Conservation (phyloP, 2,797 vertebrate species). For the Choloepus didactylus region DNA sequence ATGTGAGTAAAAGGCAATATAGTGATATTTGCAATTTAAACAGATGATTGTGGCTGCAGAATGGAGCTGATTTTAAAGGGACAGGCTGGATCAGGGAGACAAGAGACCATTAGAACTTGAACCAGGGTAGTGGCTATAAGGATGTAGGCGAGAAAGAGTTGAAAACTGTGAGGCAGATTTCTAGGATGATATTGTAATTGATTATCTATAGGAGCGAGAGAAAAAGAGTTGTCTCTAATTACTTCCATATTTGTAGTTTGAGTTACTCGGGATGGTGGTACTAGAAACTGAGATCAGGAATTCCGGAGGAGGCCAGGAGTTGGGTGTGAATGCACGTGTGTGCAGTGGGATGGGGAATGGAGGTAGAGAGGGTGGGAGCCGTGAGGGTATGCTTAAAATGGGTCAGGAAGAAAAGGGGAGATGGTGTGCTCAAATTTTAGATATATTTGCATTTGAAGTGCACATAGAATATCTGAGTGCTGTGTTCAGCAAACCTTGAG, state of each 20-base stretch:
- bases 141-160: neutral
- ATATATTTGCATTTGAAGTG: neutral
- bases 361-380: neutral
- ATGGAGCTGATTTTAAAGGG: neutral
- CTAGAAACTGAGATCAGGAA: neutral
- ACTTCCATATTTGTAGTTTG: constrained; percentile 34
- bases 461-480: neutral
- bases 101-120: neutral
- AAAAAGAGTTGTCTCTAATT: constrained; percentile 27
- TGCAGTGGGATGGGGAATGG: neutral
- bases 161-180: constrained; percentile 9
- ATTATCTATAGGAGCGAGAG: constrained; percentile 24
- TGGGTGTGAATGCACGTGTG: neutral
- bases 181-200: constrained; percentile 48
- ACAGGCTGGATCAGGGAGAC: neutral
- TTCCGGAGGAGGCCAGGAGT: constrained; percentile 2
- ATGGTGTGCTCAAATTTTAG: neutral
- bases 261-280: constrained; percentile 31
- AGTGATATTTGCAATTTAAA: neutral
- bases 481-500: neutral
- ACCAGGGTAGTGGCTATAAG: neutral
- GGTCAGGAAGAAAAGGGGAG: neutral
- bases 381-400: neutral
- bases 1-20: neutral
- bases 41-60: neutral